Base-by-base conservation (phyloP, 2,888 invertebrate genomes). In the Drosophila maculinotata region DNA sequence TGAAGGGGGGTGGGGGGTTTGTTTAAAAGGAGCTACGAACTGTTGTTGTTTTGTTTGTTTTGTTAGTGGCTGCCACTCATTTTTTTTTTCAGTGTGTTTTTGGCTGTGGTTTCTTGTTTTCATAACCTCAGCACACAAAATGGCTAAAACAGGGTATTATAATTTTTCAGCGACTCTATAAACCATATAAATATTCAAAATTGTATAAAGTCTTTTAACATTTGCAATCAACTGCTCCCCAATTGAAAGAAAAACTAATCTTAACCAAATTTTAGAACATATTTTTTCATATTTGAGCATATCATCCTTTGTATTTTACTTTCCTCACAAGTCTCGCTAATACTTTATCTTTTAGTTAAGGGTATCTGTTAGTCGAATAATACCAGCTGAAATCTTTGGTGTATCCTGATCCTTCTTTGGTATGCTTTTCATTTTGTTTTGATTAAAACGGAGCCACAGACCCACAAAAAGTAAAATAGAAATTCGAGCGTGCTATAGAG, bases 401-500 rank as follows among this genome's bases (percentile, higher is more conserved):
- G 15, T 44, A 36, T 44, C 23, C 54, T 41, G 51, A 36, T 52
- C 14, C 26, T 28, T 49, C 45, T 35, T 39, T 4, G 20, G 26
- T n/a, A 41, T 53, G 47, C 51, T 69, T 66, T 75, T 58, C 75
- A 79, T 74, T 86, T 80, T 79, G 83, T 80, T 83, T 80, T 86
- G 79, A 84, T 84, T 80, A 83, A 83, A 86, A 79, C 48, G 62
- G 42, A 81, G 62, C 73, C 81, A 42, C 77, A 80, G 47, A 62
- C 45, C 63, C 64, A 47, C 48, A 64, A 58, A 74, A 54, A 52
- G 12, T 17, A 39, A 65, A 52, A 44, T 12, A 35, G 30, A 60
- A 42, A 51, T 8, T 12, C 62, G 23, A 56, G 56, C 51, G 8
- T 30, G 6, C 28, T 14, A 49, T 57, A 56, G 14, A 39, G 53